phyloP scores from a whole-genome alignment of 2,113 vertebrate genomes.

The Spilogale gracilis region DNA sequence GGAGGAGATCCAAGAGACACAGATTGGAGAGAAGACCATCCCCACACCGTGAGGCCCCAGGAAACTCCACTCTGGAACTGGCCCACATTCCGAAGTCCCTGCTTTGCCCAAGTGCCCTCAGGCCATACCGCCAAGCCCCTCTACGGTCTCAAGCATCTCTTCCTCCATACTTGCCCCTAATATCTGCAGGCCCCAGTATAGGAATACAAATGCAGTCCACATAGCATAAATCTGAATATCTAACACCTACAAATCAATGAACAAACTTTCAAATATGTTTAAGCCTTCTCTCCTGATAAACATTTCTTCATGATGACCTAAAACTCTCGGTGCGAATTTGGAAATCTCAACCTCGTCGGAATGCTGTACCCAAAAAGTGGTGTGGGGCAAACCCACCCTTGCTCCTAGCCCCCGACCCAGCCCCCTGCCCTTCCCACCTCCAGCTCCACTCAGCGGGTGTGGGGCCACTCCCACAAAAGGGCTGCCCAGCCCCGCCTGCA shows the following conservation, averaged over 20 bases:
- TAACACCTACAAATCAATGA: neutral
- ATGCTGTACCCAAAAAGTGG: neutral
- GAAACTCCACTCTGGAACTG: neutral
- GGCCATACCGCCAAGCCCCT: neutral
- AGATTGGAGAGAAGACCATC: neutral
- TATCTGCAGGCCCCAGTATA: neutral
- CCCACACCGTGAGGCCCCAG: fast-evolving
- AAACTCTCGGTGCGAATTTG: neutral
- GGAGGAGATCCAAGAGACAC: neutral
- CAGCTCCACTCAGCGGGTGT: neutral
- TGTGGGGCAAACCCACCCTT: neutral
- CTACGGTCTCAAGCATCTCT: too few species aligned
- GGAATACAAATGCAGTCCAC: neutral
- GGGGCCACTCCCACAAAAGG: neutral
- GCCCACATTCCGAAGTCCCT: neutral
- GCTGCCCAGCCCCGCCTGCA: too few species aligned
- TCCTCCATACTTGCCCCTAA: neutral
- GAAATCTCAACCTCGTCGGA: neutral
- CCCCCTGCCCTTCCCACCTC: neutral
- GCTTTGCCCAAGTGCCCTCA: neutral
- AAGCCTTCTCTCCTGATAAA: neutral
- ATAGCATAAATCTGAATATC: neutral
- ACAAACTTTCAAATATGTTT: neutral
- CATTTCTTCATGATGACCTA: neutral
- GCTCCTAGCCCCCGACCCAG: neutral